Evolutionary conservation across 1,140 invertebrate species (phyloP).

Genomic region (Apis mellifera): DNA sequence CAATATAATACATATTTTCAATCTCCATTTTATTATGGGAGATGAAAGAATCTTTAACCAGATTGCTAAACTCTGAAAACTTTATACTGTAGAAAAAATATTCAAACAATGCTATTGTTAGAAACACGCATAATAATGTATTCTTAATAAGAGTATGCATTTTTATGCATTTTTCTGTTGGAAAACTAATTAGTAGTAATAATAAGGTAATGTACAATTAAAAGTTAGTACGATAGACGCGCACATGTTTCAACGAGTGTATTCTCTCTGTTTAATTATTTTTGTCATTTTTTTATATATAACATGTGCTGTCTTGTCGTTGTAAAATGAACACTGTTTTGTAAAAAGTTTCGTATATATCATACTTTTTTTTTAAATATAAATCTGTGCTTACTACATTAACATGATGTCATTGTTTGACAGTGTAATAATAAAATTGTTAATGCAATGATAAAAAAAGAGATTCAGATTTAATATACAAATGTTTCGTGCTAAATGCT

Average conservation of each 20-base stretch:
- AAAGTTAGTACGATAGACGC: constrained; percentile 59
- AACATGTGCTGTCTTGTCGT: constrained; percentile 59
- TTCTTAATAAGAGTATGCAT: too few species aligned
- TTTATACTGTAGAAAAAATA: constrained; percentile 71
- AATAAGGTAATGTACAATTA: constrained; percentile 69
- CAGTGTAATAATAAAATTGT: constrained; percentile 33
- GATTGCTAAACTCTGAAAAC: constrained; percentile 50
- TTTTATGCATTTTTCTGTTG: constrained; percentile 44
- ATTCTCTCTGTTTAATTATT: neutral
- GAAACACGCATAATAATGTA: constrained; percentile 53
- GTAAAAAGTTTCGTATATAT: constrained; percentile 59
- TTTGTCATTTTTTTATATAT: constrained; percentile 11
- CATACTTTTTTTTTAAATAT: constrained; percentile 30
- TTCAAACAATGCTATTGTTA: constrained; percentile 42
- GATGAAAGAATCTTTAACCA: constrained; percentile 43
- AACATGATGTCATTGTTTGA: constrained; percentile 16
- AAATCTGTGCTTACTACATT: constrained; percentile 24
- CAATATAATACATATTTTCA: constrained; percentile 1
- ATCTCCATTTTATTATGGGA: constrained; percentile 27
- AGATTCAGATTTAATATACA: constrained; percentile 31
- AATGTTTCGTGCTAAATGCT: constrained; percentile 16
- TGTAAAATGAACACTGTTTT: constrained; percentile 61
- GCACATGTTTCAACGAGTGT: constrained; percentile 40
- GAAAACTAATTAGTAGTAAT: constrained; percentile 62
- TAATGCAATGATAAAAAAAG: constrained; percentile 26